phyloP scores from a whole-genome alignment of 2,797 vertebrate species.

The Phyllotis vaccarum region DNA sequence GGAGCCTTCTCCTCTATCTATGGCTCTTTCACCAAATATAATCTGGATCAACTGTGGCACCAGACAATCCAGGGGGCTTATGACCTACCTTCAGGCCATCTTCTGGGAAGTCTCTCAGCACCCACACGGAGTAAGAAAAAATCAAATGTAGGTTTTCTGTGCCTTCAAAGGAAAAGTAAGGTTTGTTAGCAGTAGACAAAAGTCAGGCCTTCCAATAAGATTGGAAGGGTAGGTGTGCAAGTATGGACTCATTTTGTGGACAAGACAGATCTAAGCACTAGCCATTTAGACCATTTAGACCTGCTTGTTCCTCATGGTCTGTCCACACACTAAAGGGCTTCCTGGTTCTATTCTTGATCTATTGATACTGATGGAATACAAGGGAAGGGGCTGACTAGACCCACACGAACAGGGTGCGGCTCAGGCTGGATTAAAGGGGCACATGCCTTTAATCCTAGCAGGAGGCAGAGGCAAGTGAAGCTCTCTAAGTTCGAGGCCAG shows the following conservation, averaged over 20 bases:
- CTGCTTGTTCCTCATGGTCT: neutral
- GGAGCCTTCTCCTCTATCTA: neutral
- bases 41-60: neutral
- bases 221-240: neutral
- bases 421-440: neutral
- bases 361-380: neutral
- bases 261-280: neutral
- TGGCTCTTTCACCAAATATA: neutral
- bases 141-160: constrained; percentile 96
- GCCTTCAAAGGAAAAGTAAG: constrained; percentile 87
- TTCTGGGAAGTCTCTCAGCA: constrained; percentile 96
- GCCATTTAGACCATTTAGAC: neutral
- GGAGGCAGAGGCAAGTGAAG: neutral
- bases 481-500: neutral
- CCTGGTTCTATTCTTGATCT: neutral
- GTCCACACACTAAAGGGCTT: neutral
- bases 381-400: neutral
- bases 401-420: neutral
- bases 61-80: neutral
- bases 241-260: neutral
- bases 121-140: constrained; percentile 98
- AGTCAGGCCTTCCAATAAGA: neutral
- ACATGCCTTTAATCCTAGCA: neutral
- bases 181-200: neutral
- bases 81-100: constrained; percentile 95